Conservation (phyloP, 2,797 vertebrate genomes). For the Numenius phaeopus region DNA sequence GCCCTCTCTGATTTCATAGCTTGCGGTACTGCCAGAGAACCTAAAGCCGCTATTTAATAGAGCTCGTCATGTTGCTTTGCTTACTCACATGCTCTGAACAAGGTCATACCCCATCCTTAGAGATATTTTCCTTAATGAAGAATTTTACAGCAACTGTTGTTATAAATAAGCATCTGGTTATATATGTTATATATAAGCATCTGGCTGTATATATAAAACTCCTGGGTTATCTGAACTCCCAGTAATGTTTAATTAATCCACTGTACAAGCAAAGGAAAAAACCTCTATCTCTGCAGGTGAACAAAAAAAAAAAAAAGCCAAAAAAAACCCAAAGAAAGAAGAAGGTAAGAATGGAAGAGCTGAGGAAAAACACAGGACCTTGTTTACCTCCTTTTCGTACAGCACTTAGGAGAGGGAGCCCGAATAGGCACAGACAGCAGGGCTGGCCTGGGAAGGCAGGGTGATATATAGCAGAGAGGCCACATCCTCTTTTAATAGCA, state of each 20-base stretch:
- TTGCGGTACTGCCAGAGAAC: not conserved
- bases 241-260: not conserved
- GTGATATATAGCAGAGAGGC: not conserved
- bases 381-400: not conserved
- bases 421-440: not conserved
- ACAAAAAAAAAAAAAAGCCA: not conserved
- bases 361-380: not conserved
- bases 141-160: not conserved
- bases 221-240: not conserved
- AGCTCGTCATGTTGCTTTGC: not conserved
- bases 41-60: not conserved
- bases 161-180: too few relatives aligned
- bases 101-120: not conserved
- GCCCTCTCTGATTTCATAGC: not conserved
- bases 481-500: not conserved
- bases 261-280: not conserved
- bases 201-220: not conserved
- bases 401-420: not conserved
- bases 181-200: not conserved
- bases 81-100: not conserved
- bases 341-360: not conserved
- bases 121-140: not conserved
- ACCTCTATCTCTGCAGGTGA: not conserved
- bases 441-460: not conserved
- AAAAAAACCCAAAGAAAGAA: not conserved